phyloP scores from a whole-genome alignment of 2,888 invertebrate genomes.

The Acrocyrtus sp. region DNA sequence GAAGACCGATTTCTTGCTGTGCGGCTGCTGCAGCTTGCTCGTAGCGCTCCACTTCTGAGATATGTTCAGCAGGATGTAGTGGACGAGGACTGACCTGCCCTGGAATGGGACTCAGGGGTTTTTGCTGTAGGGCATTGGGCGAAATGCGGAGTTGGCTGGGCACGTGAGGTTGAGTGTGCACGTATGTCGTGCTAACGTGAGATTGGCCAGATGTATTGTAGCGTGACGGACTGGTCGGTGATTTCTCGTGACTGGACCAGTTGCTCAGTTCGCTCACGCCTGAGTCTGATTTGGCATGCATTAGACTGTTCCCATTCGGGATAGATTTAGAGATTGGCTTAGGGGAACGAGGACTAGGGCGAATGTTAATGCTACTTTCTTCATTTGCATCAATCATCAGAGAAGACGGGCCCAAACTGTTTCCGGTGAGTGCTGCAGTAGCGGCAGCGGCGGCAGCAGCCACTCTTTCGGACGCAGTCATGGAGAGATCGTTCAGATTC shows the following conservation, averaged over 20 bases:
- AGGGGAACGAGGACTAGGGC: constrained; percentile 73
- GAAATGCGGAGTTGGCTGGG: not conserved
- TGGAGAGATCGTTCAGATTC: constrained; percentile 57
- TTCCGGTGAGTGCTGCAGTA: constrained; percentile 32
- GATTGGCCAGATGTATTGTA: constrained; percentile 38
- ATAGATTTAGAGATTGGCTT: constrained; percentile 71
- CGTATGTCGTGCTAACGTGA: constrained; percentile 39
- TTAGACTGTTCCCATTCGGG: constrained; percentile 67
- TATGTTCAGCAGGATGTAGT: constrained; percentile 2
- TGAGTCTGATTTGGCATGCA: constrained; percentile 81
- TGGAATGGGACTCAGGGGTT: constrained; percentile 20
- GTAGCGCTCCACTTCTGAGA: not conserved
- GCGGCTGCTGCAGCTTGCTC: not conserved
- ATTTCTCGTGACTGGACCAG: constrained; percentile 85
- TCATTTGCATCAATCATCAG: constrained; percentile 35
- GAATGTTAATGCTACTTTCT: constrained; percentile 56
- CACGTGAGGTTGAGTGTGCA: constrained; percentile 37
- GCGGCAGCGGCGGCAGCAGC: constrained; percentile 18
- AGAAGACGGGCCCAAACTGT: constrained; percentile 28
- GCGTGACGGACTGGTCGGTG: constrained; percentile 73
- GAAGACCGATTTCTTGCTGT: constrained; percentile 41
- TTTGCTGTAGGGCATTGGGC: not conserved
- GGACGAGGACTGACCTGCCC: constrained; percentile 36
- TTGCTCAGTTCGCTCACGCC: constrained; percentile 84
- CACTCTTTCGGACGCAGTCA: constrained; percentile 37